phyloP scores from a whole-genome alignment of 2,113 vertebrate species.

The Nanorana parkeri region DNA sequence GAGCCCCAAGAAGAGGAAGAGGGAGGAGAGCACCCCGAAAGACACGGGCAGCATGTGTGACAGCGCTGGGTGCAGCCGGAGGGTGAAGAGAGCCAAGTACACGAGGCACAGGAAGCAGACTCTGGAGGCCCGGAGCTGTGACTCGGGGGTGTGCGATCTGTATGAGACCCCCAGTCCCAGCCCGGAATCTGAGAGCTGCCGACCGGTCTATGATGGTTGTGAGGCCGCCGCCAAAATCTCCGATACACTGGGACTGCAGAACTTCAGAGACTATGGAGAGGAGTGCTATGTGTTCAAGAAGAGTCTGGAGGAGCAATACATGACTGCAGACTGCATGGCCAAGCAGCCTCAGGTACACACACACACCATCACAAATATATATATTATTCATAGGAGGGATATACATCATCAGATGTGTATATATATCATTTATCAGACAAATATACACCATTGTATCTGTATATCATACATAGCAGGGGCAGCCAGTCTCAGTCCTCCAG shows the following conservation, averaged over 20 bases:
- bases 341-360: slow-evolving; percentile 83
- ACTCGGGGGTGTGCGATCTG: slow-evolving; percentile 82
- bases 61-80: neutral
- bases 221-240: neutral
- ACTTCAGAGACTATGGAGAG: slow-evolving; percentile 83
- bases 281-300: slow-evolving; percentile 82
- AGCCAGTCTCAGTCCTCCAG: too few relatives aligned
- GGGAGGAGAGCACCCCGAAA: slow-evolving; percentile 53
- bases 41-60: neutral
- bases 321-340: slow-evolving; percentile 77
- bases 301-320: slow-evolving; percentile 78
- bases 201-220: slow-evolving; percentile 34
- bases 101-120: slow-evolving; percentile 72
- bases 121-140: slow-evolving; percentile 66
- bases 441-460: too few relatives aligned
- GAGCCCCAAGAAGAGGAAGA: slow-evolving; percentile 58
- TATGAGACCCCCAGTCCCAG: slow-evolving; percentile 63
- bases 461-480: too few relatives aligned
- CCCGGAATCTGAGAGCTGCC: slow-evolving; percentile 28
- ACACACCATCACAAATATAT: too few relatives aligned
- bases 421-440: too few relatives aligned
- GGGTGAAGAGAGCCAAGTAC: slow-evolving; percentile 62
- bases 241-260: slow-evolving; percentile 67
- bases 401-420: too few relatives aligned
- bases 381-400: too few relatives aligned